Evolutionary conservation across 2,888 invertebrate species (phyloP).

Genomic region (Megamerina dolium): DNA sequence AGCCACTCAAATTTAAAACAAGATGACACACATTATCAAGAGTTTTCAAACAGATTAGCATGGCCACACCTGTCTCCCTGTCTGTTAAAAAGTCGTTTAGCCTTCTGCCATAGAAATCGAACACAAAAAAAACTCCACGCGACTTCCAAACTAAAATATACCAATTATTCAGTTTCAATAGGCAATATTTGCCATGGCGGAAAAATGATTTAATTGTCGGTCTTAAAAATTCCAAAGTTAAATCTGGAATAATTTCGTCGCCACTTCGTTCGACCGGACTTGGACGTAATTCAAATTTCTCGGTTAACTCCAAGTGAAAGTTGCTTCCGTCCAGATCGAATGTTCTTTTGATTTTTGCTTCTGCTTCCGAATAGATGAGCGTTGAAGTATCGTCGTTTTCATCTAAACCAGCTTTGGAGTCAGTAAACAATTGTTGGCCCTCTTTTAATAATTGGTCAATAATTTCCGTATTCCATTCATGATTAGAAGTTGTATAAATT

Average conservation of each 20-base stretch:
- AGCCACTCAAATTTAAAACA: conserved; percentile 30
- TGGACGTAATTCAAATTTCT: conserved; percentile 18
- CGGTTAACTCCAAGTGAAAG: conserved; percentile 34
- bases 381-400: conserved; percentile 16
- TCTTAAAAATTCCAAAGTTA: conserved; percentile 14
- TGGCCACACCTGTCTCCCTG: conserved; percentile 28
- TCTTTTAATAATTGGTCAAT: conserved; percentile 37
- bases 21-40: conserved; percentile 37
- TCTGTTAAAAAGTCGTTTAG: conserved; percentile 24
- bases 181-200: conserved; percentile 26
- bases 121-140: conserved; percentile 34
- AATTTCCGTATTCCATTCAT: conserved; percentile 32
- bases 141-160: conserved; percentile 43
- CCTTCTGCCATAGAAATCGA: conserved; percentile 41
- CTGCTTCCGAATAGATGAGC: conserved; percentile 31
- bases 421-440: conserved; percentile 31
- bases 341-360: conserved; percentile 30
- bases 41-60: conserved; percentile 34
- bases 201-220: conserved; percentile 29
- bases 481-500: conserved; percentile 35
- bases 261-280: conserved; percentile 15
- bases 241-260: conserved; percentile 11
- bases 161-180: conserved; percentile 29
- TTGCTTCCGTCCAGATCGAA: conserved; percentile 34
- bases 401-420: conserved; percentile 19